Base-by-base conservation (phyloP, 1,140 invertebrate genomes). In the Riptortus pedestris region DNA sequence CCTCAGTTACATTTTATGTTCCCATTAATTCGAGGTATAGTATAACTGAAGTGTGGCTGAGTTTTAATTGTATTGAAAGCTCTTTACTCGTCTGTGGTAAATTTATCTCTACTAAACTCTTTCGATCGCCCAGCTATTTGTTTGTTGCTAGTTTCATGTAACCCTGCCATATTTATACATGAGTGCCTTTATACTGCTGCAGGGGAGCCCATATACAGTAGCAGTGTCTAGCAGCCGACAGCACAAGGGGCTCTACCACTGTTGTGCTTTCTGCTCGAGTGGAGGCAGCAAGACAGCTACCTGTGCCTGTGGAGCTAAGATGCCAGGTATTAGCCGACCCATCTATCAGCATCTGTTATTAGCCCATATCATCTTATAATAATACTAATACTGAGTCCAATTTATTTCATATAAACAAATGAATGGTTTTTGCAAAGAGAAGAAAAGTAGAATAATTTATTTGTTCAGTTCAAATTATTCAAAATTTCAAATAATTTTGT, bases 231-330 rank as follows among this genome's bases (percentile, higher is more conserved):
- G 61, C 47, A 61, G 69, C 47, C 60, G 65, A 38, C 62, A 66
- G 28, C 87, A 90, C 68, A 75, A 74, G 47, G 87, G 87, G 0
- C 80, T 83, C 67, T 90, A 81, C 76, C 87, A 89, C 73, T 90
- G 87, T 70, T 88, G 86, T 69, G 80, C 85, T n/a, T 89, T 88
- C 71, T 90, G 87, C 70, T 89, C 87, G 0, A 86, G 85, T 65
- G 83, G 83, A 14, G 86, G 86, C 14, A 82, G 76, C 65, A 83
- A 85, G 66, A 80, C 80, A 68, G 80, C 81, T 0, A 76, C 72
- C 48, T 90, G 87, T 74, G 85, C 79, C 4, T 89, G 87, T 69
- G 81, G 80, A 11, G 83, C 83, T 26, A 78, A 75, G 31, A 89
- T 90, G 85, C 81, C 80, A 73, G 78, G 78, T 79, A 71, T 28